Evolutionary conservation across 2,797 vertebrate species (phyloP).

Genomic region (Psittacula derbiana): DNA sequence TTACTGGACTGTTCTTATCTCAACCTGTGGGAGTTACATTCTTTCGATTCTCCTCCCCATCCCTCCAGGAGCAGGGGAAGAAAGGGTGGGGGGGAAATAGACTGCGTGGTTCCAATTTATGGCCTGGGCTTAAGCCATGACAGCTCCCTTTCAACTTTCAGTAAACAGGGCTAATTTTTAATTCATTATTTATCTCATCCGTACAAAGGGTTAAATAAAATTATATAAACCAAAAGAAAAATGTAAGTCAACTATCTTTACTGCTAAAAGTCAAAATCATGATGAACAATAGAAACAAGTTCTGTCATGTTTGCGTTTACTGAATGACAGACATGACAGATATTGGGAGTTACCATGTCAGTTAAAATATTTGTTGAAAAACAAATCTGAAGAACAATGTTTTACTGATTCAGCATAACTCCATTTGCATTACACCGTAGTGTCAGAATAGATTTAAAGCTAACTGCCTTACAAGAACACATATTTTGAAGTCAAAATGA

Average conservation of each 20-base stretch:
- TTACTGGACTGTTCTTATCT: no score
- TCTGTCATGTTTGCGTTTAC: background rate
- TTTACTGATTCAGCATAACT: background rate
- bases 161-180: background rate
- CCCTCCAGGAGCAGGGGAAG: no score
- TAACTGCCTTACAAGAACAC: background rate
- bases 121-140: no score
- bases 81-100: no score
- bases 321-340: background rate
- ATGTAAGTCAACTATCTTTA: background rate
- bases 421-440: background rate
- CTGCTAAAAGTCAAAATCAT: background rate
- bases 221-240: background rate
- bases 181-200: background rate
- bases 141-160: background rate
- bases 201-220: background rate
- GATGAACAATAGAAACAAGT: background rate
- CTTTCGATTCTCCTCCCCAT: no score
- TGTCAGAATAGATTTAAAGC: background rate
- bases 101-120: no score
- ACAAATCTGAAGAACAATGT: background rate
- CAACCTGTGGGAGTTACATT: no score
- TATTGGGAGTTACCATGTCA: background rate
- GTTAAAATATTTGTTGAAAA: background rate
- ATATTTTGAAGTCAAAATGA: background rate